Evolutionary conservation across 1,140 invertebrate species (phyloP), one percentile per base, ranked within the genome.

Genomic region (Brachionus sp.): DNA sequence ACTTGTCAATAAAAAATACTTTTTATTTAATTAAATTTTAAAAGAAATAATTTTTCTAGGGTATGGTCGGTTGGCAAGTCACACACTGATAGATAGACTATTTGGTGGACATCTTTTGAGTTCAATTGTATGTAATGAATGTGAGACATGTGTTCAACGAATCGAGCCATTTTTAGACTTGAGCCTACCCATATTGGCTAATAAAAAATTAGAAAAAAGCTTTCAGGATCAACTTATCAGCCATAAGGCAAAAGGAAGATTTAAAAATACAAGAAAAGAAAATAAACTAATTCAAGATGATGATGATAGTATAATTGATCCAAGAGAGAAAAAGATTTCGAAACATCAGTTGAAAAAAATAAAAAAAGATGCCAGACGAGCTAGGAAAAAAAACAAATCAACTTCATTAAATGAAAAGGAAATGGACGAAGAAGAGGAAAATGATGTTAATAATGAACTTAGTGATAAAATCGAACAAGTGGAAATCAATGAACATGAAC

Each of bases 151-250:
- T 6, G 96, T 94, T 0, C 92, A 94, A 86, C 91, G 94, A 13
- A 93, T 93, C 83, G 97, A 98, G 89, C 93, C 93, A 84, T 98
- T 98, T 88, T 90, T 98, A 73, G 96, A 99, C 90, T 90, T 98
- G 75, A 97, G 95, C 84, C 89, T 98, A 75, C 95, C 96, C 0
- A 92, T 98, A 7, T 92, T 92, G 50, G 92, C 91, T 85, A 89
- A 25, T 6, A 16, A 25, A 35, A 62, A 50, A 50, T 16, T 35
- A 53, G 37, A 29, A 33, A 62, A 62, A 19, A 33, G 39, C 10
- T 53, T 78, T 37, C 37, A n/a, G 13, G 75, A 62, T 19, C 29
- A 53, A 25, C 19, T 53, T n/a, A 53, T 12, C n/a, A 10, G 42
- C 16, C 75, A 78, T 13, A 35, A 37, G 7, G 44, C 42, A 3